phyloP scores from a whole-genome alignment of 2,113 vertebrate species.

The Ceyx cyanopectus region DNA sequence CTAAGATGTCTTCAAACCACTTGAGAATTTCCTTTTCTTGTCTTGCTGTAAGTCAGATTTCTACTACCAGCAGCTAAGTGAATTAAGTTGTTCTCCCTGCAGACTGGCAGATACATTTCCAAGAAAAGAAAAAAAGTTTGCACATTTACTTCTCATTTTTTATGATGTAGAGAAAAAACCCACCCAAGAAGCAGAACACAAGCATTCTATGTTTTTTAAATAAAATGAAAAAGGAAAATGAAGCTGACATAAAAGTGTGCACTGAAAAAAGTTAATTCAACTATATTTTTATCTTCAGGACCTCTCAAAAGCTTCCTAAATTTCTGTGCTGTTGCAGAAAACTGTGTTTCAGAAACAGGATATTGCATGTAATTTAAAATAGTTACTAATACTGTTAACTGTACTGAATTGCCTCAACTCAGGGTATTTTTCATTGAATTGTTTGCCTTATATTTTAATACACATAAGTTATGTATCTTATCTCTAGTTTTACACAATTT shows the following conservation, averaged over 20 bases:
- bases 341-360: neutral
- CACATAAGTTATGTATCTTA: neutral
- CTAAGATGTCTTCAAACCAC: neutral
- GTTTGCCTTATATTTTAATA: neutral
- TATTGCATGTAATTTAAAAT: neutral
- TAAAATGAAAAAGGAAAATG: neutral
- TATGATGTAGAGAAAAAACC: accelerated
- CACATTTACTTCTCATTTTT: neutral
- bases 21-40: neutral
- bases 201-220: neutral
- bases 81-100: neutral
- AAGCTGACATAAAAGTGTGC: neutral
- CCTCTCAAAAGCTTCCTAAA: neutral
- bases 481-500: neutral
- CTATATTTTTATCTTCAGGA: neutral
- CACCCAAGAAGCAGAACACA: neutral
- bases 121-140: neutral
- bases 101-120: neutral
- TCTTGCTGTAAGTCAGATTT: neutral
- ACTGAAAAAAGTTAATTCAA: neutral
- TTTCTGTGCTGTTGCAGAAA: neutral
- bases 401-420: neutral
- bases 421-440: neutral
- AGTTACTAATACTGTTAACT: neutral
- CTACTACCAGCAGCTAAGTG: neutral